Percentiles rank a stretch among this genome's conserved stretches.
phyloP scores from a whole-genome alignment of 1,140 invertebrate species.

The Lamellibrachia luymesi region DNA sequence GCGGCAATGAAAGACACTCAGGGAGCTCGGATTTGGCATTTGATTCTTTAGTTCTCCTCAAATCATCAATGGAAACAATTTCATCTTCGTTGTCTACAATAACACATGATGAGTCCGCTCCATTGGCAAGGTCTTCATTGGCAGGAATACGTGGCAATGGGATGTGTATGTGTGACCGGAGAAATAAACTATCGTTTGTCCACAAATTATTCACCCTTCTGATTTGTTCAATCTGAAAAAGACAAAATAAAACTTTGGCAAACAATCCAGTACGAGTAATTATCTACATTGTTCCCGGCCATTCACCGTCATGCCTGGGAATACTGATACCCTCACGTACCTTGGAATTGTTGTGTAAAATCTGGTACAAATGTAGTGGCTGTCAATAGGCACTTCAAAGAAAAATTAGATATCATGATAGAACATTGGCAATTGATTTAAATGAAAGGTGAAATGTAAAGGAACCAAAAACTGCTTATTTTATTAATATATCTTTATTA shows the following conservation, averaged over 20 bases:
- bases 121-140: not conserved
- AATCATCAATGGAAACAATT: conserved; percentile 13
- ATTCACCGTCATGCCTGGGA: no score
- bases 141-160: conserved; percentile 62
- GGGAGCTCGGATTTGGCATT: not conserved
- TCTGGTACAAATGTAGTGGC: no score
- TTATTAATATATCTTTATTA: no score
- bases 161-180: conserved; percentile 77
- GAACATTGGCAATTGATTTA: no score
- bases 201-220: conserved; percentile 81
- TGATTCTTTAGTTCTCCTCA: not conserved
- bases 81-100: not conserved
- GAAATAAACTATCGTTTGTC: conserved; percentile 84
- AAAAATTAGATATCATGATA: no score
- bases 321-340: no score
- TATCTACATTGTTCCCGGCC: no score
- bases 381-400: no score
- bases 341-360: no score
- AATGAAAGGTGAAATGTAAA: no score
- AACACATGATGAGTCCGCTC: not conserved
- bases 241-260: not conserved
- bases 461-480: no score
- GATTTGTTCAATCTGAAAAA: conserved; percentile 81
- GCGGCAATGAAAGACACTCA: not conserved
- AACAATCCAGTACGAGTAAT: not conserved